Percentiles rank a stretch among this genome's conserved stretches.
phyloP scores from a whole-genome alignment of 2,113 vertebrate genomes.

The Clinocottus analis region DNA sequence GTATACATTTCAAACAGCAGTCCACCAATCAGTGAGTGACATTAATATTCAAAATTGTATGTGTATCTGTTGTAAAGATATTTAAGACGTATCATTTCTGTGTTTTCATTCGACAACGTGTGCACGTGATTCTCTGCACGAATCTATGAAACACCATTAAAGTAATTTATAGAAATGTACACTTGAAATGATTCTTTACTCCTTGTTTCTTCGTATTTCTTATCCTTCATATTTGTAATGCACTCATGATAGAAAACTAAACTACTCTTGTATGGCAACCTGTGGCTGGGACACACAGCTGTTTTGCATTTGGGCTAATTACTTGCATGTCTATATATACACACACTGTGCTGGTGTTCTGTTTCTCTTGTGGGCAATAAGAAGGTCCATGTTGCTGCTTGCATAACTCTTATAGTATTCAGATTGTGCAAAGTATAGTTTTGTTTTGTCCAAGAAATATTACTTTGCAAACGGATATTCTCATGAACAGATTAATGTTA shows the following conservation, averaged over 20 bases:
- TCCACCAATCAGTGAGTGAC: no score
- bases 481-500: background rate
- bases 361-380: background rate
- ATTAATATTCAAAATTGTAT: background rate
- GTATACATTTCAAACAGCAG: no score
- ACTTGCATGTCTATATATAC: background rate
- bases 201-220: background rate
- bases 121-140: background rate
- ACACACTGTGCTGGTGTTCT: no score
- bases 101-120: background rate
- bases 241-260: background rate
- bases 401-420: background rate
- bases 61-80: no score
- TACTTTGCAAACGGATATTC: background rate
- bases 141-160: background rate
- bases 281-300: background rate
- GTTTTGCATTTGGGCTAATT: background rate
- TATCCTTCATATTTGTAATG: background rate
- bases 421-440: background rate
- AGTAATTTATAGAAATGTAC: background rate
- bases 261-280: background rate
- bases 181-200: no score
- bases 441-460: background rate
- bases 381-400: background rate
- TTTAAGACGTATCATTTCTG: no score